Conservation (phyloP, 2,888 invertebrate genomes). For the Tuta absoluta region DNA sequence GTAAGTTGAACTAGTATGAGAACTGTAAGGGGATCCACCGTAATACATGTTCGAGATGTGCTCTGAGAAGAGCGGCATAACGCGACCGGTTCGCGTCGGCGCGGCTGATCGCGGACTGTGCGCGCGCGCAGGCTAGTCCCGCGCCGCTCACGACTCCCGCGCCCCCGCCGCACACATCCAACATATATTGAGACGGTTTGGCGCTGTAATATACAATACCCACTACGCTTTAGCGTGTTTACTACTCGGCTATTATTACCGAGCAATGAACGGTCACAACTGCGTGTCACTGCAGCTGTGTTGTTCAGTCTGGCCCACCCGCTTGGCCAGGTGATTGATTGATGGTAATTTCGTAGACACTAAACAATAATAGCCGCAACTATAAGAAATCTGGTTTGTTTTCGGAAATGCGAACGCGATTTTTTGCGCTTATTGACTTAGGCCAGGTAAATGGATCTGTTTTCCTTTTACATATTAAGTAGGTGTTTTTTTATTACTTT, state of each 20-base stretch:
- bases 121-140: conserved; percentile 50
- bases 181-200: conserved; percentile 1
- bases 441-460: neutral
- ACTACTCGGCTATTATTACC: neutral
- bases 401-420: conserved; percentile 30
- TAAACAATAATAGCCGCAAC: conserved; percentile 60
- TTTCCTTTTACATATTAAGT: neutral
- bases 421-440: conserved; percentile 9
- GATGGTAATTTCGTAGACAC: conserved; percentile 56
- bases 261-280: conserved; percentile 27
- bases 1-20: conserved; percentile 69
- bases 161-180: conserved; percentile 39
- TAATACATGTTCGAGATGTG: conserved; percentile 83
- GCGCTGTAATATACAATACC: conserved; percentile 1
- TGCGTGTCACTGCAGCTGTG: neutral
- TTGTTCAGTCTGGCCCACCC: conserved; percentile 34
- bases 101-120: conserved; percentile 39
- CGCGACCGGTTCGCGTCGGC: conserved; percentile 22
- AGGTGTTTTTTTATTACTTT: neutral
- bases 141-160: conserved; percentile 44
- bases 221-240: neutral
- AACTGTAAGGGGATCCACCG: conserved; percentile 63
- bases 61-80: conserved; percentile 86
- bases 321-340: conserved; percentile 70
- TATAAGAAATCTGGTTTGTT: conserved; percentile 48